Conservation (phyloP, 2,888 invertebrate species). For the Mechanitis mazaeus region DNA sequence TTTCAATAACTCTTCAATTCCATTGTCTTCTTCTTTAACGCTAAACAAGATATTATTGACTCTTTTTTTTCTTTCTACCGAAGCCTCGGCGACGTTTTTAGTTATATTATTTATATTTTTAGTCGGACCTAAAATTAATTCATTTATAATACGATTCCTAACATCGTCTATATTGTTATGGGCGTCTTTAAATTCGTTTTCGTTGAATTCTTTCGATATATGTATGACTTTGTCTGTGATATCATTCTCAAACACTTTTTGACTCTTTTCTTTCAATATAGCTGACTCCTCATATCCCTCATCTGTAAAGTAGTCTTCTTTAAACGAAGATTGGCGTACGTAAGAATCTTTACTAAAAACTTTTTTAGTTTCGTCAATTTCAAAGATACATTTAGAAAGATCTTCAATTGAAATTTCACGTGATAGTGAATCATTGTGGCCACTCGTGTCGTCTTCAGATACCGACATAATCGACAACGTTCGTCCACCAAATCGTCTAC, state of each 20-base stretch:
- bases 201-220: slow-evolving; percentile 67
- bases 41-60: slow-evolving; percentile 47
- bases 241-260: slow-evolving; percentile 68
- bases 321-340: slow-evolving; percentile 65
- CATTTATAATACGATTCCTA: slow-evolving; percentile 65
- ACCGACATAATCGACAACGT: slow-evolving; percentile 81
- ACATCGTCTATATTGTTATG: slow-evolving; percentile 57
- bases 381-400: slow-evolving; percentile 71
- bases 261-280: slow-evolving; percentile 59
- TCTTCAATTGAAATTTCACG: slow-evolving; percentile 78
- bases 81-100: slow-evolving; percentile 59
- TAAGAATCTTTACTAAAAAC: slow-evolving; percentile 70
- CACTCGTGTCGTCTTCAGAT: slow-evolving; percentile 79
- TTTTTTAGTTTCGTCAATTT: slow-evolving; percentile 71
- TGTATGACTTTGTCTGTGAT: slow-evolving; percentile 68
- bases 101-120: slow-evolving; percentile 58
- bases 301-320: slow-evolving; percentile 64
- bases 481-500: slow-evolving; percentile 58
- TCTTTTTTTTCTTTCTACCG: slow-evolving; percentile 57
- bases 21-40: slow-evolving; percentile 76
- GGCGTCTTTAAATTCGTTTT: slow-evolving; percentile 52
- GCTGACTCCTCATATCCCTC: slow-evolving; percentile 65
- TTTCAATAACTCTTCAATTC: slow-evolving; percentile 79
- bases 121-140: slow-evolving; percentile 57
- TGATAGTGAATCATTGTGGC: slow-evolving; percentile 73